A percentile compares a stretch with the other conserved stretches of the same genome.
Evolutionary conservation across 1,140 invertebrate genomes (phyloP).

Genomic region (Gonioctena quinquepunctata): DNA sequence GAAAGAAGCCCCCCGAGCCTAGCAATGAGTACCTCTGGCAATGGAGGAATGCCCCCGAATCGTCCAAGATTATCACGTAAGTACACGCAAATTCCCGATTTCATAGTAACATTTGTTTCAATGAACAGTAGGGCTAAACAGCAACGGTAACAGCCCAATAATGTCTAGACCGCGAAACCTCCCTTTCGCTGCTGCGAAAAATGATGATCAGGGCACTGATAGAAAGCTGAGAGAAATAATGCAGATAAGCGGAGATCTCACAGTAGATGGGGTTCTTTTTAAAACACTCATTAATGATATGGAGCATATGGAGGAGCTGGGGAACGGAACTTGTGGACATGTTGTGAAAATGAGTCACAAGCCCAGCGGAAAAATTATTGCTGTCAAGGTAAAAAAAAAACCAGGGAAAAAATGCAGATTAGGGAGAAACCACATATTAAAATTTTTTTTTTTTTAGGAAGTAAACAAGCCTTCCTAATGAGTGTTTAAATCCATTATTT

Average conservation of each 20-base stretch:
- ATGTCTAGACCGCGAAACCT: constrained; percentile 40
- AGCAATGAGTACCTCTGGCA: constrained; percentile 30
- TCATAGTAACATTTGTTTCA: too few relatives aligned
- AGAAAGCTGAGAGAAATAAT: constrained; percentile 59
- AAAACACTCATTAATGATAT: constrained; percentile 86
- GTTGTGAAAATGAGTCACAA: constrained; percentile 95
- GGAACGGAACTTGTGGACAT: constrained; percentile 96
- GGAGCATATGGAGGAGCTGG: constrained; percentile 86
- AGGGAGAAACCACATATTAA: too few relatives aligned
- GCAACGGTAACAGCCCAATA: constrained; percentile 32
- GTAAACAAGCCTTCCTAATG: too few relatives aligned
- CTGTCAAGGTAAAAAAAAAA: constrained; percentile 84
- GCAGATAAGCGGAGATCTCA: constrained; percentile 80
- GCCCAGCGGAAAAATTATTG: constrained; percentile 82
- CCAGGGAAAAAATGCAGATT: too few relatives aligned
- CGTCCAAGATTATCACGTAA: constrained; percentile 40
- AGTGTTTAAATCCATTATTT: too few relatives aligned
- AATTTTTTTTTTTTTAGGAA: too few relatives aligned
- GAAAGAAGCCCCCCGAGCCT: constrained; percentile 34
- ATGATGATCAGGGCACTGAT: constrained; percentile 56
- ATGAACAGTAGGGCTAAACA: constrained; percentile 36
- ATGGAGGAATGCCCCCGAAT: constrained; percentile 31
- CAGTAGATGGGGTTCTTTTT: constrained; percentile 78
- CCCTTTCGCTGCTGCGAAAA: constrained; percentile 37
- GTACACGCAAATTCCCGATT: constrained; percentile 15